phyloP scores from a whole-genome alignment of 1,140 invertebrate species.

The Apis mellifera region Amel_HAv3.1 CM009931.2:23723501-23724000 shows the following conservation, averaged over 20 bases:
- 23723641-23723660: background rate
- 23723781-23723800: background rate
- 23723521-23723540: no score
- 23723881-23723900: background rate
- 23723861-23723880: background rate
- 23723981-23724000: no score
- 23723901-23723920: no score
- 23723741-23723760: background rate
- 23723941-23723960: conserved; percentile 16
- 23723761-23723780: no score
- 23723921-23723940: no score
- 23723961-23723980: conserved; percentile 23
- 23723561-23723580: no score
- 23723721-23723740: background rate
- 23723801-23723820: conserved; percentile 18
- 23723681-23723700: background rate
- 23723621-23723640: background rate
- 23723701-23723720: background rate
- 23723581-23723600: no score
- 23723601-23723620: background rate
- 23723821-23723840: conserved; percentile 23
- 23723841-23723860: conserved; percentile 7
- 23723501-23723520: no score
- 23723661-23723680: background rate
- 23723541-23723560: no score